A percentile compares a stretch with the other conserved stretches of the same genome.
These are phyloP conservation scores for Epizoanthus illoricatus DNA, from an alignment of 92 coral and sea anemone species.

Conservation along the genomic window DNA sequence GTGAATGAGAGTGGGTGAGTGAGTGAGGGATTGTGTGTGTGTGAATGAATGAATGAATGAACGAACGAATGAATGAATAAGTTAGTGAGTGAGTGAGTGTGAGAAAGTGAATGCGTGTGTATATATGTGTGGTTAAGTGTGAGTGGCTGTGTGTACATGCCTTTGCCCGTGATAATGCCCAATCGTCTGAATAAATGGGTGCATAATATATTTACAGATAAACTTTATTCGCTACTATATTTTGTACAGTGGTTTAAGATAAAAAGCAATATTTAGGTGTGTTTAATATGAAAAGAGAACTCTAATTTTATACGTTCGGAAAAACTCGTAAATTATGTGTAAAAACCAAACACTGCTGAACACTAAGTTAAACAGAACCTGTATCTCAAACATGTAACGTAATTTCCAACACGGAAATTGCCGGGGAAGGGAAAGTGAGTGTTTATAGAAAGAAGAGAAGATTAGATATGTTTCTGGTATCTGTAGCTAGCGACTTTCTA, in stretches of 20 bases:
- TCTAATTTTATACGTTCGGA: slow-evolving; percentile 18
- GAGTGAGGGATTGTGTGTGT: too few relatives aligned
- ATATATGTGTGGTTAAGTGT: not conserved
- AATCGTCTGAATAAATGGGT: not conserved
- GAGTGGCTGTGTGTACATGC: not conserved
- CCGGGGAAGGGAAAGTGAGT: too few relatives aligned
- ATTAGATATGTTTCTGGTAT: too few relatives aligned
- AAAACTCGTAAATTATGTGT: slow-evolving; percentile 7
- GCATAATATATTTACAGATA: slow-evolving; percentile 20
- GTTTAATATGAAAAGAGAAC: slow-evolving; percentile 11
- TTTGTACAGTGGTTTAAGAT: slow-evolving; percentile 22
- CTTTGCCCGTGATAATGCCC: not conserved
- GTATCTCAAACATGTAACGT: too few relatives aligned
- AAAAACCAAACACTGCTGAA: not conserved
- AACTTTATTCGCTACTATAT: slow-evolving; percentile 23
- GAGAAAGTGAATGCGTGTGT: too few relatives aligned
- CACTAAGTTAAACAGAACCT: too few relatives aligned
- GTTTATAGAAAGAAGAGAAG: too few relatives aligned
- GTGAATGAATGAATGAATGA: too few relatives aligned
- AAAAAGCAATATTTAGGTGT: slow-evolving; percentile 30
- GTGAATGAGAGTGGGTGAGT: too few relatives aligned
- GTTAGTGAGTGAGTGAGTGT: not conserved
- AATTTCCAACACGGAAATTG: too few relatives aligned
- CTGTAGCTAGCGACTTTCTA: too few relatives aligned
- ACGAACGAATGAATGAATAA: too few relatives aligned